Evolutionary conservation across 2,797 vertebrate genomes (phyloP).

Genomic region (Thalassophryne amazonica): DNA sequence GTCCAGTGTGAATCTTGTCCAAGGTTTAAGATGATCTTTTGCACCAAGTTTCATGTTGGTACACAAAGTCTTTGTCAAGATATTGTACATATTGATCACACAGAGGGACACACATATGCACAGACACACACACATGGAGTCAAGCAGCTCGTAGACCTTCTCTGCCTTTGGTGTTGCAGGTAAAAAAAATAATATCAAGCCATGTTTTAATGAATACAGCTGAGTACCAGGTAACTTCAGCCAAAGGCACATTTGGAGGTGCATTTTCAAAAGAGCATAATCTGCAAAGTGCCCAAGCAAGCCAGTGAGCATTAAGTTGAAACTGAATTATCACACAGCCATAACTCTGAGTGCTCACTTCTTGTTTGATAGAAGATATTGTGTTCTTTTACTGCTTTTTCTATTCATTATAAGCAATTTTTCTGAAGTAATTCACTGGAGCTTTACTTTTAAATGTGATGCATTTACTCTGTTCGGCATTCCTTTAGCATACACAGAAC

Average conservation of each 20-base stretch:
- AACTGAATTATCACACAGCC: neutral
- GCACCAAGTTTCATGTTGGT: too few species aligned
- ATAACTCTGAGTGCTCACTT: neutral
- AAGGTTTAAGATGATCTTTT: too few species aligned
- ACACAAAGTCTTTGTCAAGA: too few species aligned
- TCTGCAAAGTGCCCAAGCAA: neutral
- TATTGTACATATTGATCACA: too few species aligned
- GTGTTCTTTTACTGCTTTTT: neutral
- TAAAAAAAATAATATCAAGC: neutral
- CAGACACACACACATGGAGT: too few species aligned
- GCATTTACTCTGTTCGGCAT: neutral
- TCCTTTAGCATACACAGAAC: too few species aligned
- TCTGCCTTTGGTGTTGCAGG: too few species aligned
- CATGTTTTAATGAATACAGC: neutral
- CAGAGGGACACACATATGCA: too few species aligned
- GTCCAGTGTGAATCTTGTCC: too few species aligned
- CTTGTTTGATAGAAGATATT: neutral
- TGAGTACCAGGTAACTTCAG: neutral
- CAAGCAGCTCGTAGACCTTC: too few species aligned
- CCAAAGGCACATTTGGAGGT: neutral
- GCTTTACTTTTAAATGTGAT: neutral
- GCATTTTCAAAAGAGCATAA: neutral
- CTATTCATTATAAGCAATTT: neutral
- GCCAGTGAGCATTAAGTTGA: neutral
- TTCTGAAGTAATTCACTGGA: neutral